phyloP scores from a whole-genome alignment of 2,113 vertebrate species.

The Apteryx mantelli region DNA sequence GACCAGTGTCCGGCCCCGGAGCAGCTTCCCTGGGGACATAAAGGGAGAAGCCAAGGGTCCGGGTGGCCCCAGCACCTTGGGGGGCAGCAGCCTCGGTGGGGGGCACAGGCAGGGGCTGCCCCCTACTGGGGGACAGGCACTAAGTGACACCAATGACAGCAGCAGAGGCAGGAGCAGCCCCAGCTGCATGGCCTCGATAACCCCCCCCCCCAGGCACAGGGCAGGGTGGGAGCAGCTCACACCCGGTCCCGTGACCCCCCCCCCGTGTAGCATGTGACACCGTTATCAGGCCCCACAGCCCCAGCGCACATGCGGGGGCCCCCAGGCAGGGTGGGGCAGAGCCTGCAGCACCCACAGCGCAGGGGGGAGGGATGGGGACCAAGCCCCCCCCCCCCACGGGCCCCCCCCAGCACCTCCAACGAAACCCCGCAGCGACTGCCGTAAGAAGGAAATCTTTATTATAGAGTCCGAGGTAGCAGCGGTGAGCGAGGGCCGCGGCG shows the following conservation, averaged over 20 bases:
- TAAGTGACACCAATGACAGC: no score
- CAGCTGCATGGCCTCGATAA: neutral
- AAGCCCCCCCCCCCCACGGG: neutral
- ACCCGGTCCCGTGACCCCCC: accelerated
- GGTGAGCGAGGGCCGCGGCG: neutral
- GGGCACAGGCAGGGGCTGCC: no score
- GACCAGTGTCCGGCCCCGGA: neutral
- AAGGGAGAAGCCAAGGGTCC: no score
- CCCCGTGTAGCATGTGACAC: accelerated
- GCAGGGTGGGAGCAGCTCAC: no score
- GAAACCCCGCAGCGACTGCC: neutral
- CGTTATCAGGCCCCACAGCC: neutral
- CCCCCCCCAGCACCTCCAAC: accelerated
- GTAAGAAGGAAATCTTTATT: conserved; percentile 24
- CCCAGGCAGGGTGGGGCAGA: neutral
- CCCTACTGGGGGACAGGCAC: no score
- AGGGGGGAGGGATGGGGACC: no score
- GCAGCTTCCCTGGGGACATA: no score
- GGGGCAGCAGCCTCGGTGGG: neutral
- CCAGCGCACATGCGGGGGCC: no score
- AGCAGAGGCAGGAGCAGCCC: no score
- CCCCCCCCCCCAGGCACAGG: accelerated
- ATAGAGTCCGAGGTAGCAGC: conserved; percentile 55
- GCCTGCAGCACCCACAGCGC: no score
- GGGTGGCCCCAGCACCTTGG: no score